Evolutionary conservation across 2,797 vertebrate species (phyloP).

Genomic region (Syngnathus acus): DNA sequence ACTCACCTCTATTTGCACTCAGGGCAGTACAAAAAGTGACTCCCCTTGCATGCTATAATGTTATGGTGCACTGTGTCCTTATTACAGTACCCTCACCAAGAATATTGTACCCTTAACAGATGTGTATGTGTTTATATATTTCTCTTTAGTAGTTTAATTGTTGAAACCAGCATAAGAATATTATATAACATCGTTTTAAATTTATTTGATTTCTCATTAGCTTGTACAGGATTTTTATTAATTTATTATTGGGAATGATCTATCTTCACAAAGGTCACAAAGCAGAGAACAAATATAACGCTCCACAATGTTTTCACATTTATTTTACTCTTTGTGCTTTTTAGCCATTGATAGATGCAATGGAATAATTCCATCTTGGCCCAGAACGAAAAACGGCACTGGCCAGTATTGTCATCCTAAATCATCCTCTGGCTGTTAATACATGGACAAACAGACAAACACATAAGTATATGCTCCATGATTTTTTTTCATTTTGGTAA

Average conservation of each 20-base stretch:
- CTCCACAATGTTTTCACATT: too few relatives aligned
- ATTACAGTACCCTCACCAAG: not conserved
- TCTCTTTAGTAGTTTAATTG: not conserved
- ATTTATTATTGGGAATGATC: too few relatives aligned
- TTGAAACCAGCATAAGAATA: not conserved
- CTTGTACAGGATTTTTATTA: too few relatives aligned
- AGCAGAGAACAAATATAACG: too few relatives aligned
- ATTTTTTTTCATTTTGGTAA: slow-evolving; percentile 6
- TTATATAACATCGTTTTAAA: not conserved
- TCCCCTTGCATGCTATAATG: slow-evolving; percentile 9
- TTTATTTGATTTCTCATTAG: not conserved
- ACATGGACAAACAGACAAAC: not conserved
- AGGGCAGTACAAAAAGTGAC: slow-evolving; percentile 10
- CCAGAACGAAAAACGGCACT: too few relatives aligned
- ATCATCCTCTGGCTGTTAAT: not conserved
- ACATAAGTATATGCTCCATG: slow-evolving; percentile 6
- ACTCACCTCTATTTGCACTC: slow-evolving; percentile 37
- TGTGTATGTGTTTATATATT: not conserved
- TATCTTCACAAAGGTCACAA: too few relatives aligned
- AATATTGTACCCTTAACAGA: not conserved
- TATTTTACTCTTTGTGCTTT: too few relatives aligned
- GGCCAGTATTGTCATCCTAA: too few relatives aligned
- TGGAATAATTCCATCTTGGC: too few relatives aligned
- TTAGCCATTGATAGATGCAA: too few relatives aligned
- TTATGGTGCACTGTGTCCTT: slow-evolving; percentile 6